Conservation (phyloP, 2,888 invertebrate genomes). For the Apodemia hepburni region DNA sequence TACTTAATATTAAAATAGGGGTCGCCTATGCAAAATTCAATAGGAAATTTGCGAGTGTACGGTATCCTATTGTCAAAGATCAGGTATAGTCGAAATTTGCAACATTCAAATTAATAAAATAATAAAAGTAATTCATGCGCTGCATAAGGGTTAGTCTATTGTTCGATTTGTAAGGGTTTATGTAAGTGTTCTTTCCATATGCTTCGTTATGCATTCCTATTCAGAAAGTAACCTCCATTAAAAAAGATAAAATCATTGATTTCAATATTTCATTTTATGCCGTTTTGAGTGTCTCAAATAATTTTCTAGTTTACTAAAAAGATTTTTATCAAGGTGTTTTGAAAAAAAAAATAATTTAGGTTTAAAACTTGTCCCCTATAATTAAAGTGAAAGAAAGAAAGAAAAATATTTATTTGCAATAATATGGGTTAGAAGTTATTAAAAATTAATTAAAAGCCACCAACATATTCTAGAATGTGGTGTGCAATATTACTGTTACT, state of each 20-base stretch:
- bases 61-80: slow-evolving; percentile 58
- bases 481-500: no score
- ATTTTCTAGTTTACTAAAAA: no score
- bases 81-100: slow-evolving; percentile 75
- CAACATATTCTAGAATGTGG: no score
- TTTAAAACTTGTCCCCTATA: no score
- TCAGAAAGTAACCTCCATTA: slow-evolving; percentile 12
- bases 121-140: slow-evolving; percentile 62
- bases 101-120: slow-evolving; percentile 78
- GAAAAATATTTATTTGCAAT: no score
- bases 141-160: slow-evolving; percentile 58
- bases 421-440: no score
- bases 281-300: not conserved
- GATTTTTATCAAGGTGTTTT: no score
- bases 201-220: slow-evolving; percentile 27
- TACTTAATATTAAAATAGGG: slow-evolving; percentile 51
- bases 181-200: slow-evolving; percentile 20
- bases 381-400: no score
- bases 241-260: slow-evolving; percentile 9
- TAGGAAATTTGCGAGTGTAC: slow-evolving; percentile 46
- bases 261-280: slow-evolving; percentile 2
- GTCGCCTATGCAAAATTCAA: slow-evolving; percentile 76
- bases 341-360: no score
- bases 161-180: slow-evolving; percentile 26
- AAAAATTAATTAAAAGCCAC: no score